A percentile compares a stretch with the other conserved stretches of the same genome.
Conservation (phyloP, 2,888 invertebrate genomes). For the Bugula neritina region DNA sequence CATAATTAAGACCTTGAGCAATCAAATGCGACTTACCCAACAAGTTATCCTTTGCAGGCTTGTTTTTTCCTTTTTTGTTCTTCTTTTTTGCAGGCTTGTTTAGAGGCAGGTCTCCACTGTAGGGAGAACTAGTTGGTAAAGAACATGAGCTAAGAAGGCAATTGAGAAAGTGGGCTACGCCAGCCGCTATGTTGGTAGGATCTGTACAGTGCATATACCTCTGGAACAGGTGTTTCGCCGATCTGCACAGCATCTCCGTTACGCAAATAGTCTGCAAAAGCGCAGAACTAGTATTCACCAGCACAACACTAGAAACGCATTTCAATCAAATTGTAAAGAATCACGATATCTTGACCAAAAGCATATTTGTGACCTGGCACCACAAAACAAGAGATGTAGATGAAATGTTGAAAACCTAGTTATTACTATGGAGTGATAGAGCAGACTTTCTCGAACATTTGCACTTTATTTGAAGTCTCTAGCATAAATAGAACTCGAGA, state of each 20-base stretch:
- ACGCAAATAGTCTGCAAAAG: slow-evolving; percentile 75
- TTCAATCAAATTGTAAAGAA: no score
- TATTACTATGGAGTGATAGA: no score
- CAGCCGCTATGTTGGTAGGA: slow-evolving; percentile 80
- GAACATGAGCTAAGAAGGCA: slow-evolving; percentile 79
- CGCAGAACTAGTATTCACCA: no score
- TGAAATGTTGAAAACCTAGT: no score
- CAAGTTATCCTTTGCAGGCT: slow-evolving; percentile 41
- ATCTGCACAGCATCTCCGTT: slow-evolving; percentile 79
- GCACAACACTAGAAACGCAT: no score
- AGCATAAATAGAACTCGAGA: no score
- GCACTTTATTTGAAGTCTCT: no score
- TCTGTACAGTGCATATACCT: slow-evolving; percentile 84
- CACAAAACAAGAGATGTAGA: no score
- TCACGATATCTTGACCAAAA: no score
- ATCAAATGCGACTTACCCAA: neutral
- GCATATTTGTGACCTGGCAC: no score
- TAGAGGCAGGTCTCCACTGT: slow-evolving; percentile 1
- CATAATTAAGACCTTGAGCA: neutral
- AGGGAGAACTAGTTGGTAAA: slow-evolving; percentile 53
- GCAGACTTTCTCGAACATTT: no score
- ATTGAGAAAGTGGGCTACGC: slow-evolving; percentile 91
- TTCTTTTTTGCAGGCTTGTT: slow-evolving; percentile 55
- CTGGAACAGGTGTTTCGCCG: slow-evolving; percentile 89
- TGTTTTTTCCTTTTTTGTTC: slow-evolving; percentile 58